Evolutionary conservation across 1,140 invertebrate species (phyloP).

Genomic region (Sminthurinus signatus): DNA sequence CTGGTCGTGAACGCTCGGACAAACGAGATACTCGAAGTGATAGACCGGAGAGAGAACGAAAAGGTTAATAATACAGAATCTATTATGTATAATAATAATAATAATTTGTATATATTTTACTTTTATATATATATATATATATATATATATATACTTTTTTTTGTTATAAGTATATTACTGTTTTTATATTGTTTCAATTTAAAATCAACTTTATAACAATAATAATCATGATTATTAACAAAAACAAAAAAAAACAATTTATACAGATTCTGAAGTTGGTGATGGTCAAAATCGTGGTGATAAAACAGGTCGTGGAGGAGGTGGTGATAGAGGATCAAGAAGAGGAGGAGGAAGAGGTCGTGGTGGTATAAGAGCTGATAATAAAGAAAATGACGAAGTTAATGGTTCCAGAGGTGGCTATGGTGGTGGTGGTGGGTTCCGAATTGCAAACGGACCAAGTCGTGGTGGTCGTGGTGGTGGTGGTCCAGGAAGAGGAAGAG

Average conservation of each 20-base stretch:
- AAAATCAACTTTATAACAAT: no score
- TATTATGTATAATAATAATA: no score
- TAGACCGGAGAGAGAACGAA: conserved; percentile 21
- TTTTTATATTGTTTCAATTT: no score
- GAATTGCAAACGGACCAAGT: conserved; percentile 44
- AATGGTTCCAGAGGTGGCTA: conserved; percentile 36
- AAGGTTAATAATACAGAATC: no score
- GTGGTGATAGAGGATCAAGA: conserved; percentile 43
- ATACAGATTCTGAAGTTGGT: conserved; percentile 40
- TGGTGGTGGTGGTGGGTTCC: conserved; percentile 46
- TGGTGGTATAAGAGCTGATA: conserved; percentile 49
- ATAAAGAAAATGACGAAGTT: conserved; percentile 57
- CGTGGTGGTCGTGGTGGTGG: conserved; percentile 51
- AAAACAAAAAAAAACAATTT: no score
- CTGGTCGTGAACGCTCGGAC: conserved; percentile 19
- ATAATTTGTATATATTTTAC: no score
- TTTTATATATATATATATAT: no score
- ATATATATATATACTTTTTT: no score
- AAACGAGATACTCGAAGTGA: conserved; percentile 21
- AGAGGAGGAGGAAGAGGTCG: conserved; percentile 49
- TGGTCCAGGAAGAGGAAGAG: conserved; percentile 53
- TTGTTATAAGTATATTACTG: no score
- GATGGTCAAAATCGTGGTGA: conserved; percentile 43
- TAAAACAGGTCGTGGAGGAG: conserved; percentile 44
- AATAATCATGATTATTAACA: no score